Percentiles rank a stretch among this genome's conserved stretches.
Evolutionary conservation across 2,113 vertebrate genomes (phyloP).

Genomic region (Cebidichthys violaceus): DNA sequence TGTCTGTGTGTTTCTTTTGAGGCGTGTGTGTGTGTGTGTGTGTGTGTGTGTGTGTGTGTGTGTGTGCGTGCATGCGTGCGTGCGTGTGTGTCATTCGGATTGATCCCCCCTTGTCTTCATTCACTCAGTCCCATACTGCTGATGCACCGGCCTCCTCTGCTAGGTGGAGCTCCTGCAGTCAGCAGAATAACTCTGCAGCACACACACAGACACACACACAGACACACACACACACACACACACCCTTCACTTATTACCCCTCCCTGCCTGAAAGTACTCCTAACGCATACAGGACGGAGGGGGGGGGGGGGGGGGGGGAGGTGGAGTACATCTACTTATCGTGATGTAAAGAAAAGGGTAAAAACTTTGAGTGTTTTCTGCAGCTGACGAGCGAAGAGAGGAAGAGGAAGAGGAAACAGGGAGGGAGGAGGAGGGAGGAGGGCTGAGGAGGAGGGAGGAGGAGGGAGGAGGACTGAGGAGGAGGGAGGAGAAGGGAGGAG

Average conservation of each 20-base stretch:
- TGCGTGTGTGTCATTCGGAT: constrained; percentile 27
- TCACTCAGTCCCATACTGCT: constrained; percentile 60
- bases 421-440: too few species aligned
- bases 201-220: constrained; percentile 38
- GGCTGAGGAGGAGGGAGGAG: background rate
- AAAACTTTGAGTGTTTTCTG: background rate
- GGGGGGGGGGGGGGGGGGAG: too few species aligned
- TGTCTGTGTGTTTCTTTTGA: background rate
- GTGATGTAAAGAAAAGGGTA: background rate
- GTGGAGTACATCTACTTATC: background rate
- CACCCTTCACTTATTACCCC: constrained; percentile 20
- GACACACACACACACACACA: constrained; percentile 32
- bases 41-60: background rate
- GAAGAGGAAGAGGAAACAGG: background rate
- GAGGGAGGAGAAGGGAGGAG: too few species aligned
- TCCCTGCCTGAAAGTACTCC: constrained; percentile 39
- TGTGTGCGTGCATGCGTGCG: constrained; percentile 27
- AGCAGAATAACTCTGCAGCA: constrained; percentile 73
- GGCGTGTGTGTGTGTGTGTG: background rate
- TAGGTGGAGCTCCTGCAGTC: constrained; percentile 68
- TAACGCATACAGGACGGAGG: constrained; percentile 13
- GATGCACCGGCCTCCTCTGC: constrained; percentile 48
- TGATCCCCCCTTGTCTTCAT: constrained; percentile 52
- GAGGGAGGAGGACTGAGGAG: too few species aligned
- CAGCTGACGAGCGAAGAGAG: background rate